Evolutionary conservation across 2,888 invertebrate genomes (phyloP).

Genomic region (Chirona hameri): DNA sequence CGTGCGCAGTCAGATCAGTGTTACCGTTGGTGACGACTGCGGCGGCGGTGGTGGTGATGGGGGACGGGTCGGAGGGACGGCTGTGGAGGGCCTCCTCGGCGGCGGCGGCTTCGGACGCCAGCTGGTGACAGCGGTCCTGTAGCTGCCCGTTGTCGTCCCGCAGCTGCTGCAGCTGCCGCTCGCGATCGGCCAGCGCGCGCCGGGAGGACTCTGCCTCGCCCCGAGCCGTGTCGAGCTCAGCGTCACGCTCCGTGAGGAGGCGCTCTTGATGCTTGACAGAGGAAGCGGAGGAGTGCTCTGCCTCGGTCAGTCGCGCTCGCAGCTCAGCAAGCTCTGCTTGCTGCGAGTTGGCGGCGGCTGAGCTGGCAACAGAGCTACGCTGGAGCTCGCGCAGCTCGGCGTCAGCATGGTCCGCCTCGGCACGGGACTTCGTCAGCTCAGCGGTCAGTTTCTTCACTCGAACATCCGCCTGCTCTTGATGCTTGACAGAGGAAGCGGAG

Average conservation of each 20-base stretch:
- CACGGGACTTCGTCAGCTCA: not conserved
- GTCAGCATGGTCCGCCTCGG: not conserved
- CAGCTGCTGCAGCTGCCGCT: not conserved
- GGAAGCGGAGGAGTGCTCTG: no score
- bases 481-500: no score
- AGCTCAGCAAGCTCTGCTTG: not conserved
- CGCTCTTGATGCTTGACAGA: not conserved
- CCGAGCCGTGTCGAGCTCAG: constrained; percentile 23
- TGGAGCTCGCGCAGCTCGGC: not conserved
- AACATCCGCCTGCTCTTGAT: not conserved
- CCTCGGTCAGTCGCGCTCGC: no score
- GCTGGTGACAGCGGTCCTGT: not conserved
- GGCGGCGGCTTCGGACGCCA: not conserved
- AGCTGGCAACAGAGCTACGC: not conserved
- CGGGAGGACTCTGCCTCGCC: constrained; percentile 4
- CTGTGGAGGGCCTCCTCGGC: not conserved
- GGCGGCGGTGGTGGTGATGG: not conserved
- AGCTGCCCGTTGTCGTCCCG: constrained; percentile 1
- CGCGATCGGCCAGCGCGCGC: not conserved
- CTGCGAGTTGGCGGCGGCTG: not conserved
- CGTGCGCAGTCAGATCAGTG: constrained; percentile 37
- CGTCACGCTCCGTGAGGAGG: not conserved
- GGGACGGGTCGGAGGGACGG: not conserved
- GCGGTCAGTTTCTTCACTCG: no score
- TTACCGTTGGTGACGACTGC: not conserved